These are phyloP conservation scores for Pachyramphus minor DNA, from an alignment of 2,113 vertebrate species.

Conservation along the genomic window DNA sequence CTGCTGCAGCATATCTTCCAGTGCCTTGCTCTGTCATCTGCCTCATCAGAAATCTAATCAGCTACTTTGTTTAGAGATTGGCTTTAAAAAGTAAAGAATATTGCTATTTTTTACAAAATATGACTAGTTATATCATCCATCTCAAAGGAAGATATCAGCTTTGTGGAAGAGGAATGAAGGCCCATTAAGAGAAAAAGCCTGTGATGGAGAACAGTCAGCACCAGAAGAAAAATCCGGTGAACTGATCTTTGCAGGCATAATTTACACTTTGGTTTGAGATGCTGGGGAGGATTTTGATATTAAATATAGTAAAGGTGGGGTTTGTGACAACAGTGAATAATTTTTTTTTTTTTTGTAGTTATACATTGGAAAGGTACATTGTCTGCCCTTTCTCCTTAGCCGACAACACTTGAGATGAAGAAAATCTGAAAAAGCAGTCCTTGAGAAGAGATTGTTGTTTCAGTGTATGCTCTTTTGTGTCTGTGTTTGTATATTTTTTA, in stretches of 20 bases:
- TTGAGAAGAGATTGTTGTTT: not conserved
- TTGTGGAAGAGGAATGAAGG: not conserved
- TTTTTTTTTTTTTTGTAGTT: not conserved
- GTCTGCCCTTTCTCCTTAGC: not conserved
- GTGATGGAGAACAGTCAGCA: accelerated
- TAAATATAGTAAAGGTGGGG: not conserved
- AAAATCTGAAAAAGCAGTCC: not conserved
- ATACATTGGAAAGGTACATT: not conserved
- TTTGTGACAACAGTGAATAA: not conserved
- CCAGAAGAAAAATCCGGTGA: not conserved
- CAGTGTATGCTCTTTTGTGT: not conserved
- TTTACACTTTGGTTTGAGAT: not conserved
- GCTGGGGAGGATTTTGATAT: not conserved
- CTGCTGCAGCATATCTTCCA: not conserved
- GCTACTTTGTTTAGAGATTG: not conserved
- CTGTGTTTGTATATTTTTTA: not conserved
- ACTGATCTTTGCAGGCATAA: accelerated
- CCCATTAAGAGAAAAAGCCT: not conserved
- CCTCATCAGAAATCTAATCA: not conserved
- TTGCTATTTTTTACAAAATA: not conserved
- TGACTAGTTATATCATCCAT: not conserved
- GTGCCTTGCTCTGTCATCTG: not conserved
- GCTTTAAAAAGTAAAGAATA: not conserved
- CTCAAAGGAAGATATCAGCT: not conserved
- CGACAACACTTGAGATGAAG: not conserved